phyloP scores from a whole-genome alignment of 23 tunicate genomes.

The Styela plicata region DNA sequence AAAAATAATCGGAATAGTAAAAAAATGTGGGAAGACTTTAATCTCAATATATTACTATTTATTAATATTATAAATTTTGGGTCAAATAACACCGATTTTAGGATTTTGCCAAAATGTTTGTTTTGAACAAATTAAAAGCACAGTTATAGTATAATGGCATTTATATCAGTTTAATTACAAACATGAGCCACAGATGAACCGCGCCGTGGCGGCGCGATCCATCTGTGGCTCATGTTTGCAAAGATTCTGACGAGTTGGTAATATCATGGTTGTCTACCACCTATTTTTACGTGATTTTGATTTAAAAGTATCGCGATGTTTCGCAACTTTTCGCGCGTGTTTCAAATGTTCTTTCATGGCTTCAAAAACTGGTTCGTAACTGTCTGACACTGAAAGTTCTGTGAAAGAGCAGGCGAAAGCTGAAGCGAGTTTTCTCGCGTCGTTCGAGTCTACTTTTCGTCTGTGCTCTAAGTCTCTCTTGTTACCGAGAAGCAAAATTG shows the following conservation, averaged over 20 bases:
- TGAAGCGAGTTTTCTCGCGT: neutral
- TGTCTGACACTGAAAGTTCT: conserved; percentile 16
- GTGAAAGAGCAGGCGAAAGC: neutral
- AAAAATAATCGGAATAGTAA: neutral
- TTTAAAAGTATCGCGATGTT: conserved; percentile 1
- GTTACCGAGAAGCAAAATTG: conserved; percentile 18
- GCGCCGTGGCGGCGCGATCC: no score
- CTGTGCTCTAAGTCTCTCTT: conserved; percentile 13
- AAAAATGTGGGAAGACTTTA: neutral
- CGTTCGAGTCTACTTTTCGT: neutral
- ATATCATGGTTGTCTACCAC: neutral
- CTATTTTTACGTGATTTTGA: conserved; percentile 15
- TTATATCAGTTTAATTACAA: neutral
- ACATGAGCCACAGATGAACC: no score
- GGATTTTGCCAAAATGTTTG: neutral
- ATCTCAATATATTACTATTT: neutral
- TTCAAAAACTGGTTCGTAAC: conserved; percentile 4
- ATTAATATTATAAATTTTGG: neutral
- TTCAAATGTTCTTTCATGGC: conserved; percentile 15
- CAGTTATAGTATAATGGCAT: neutral
- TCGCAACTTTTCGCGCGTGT: neutral
- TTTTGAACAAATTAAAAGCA: neutral
- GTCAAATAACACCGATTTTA: neutral
- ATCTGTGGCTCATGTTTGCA: no score
- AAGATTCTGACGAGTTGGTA: neutral